Conservation (phyloP, 2,113 vertebrate genomes). For the Megaleporinus macrocephalus region DNA sequence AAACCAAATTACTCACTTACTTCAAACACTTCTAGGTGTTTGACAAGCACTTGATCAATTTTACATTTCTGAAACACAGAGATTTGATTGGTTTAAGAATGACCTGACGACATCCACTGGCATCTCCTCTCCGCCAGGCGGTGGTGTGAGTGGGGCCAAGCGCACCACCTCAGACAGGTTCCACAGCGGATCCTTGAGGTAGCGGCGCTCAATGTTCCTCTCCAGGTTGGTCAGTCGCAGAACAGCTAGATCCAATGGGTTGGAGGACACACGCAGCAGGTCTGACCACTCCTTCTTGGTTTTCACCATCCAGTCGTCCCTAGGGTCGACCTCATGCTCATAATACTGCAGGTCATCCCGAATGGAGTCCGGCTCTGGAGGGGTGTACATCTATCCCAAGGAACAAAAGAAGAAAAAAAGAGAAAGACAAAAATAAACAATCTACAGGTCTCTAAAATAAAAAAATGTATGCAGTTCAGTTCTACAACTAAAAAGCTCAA, state of each 20-base stretch:
- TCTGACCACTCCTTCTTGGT: conserved; percentile 85
- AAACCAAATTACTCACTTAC: too few species aligned
- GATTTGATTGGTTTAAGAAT: too few species aligned
- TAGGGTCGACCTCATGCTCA: conserved; percentile 84
- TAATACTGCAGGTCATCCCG: conserved; percentile 89
- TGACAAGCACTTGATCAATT: too few species aligned
- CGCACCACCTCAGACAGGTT: conserved; percentile 88
- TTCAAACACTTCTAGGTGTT: too few species aligned
- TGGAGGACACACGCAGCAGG: conserved; percentile 80
- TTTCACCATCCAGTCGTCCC: conserved; percentile 86
- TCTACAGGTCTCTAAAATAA: not conserved
- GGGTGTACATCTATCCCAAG: conserved; percentile 82
- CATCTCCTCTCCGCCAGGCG: conserved; percentile 73
- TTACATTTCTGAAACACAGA: too few species aligned
- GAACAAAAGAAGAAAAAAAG: not conserved
- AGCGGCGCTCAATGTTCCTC: conserved; percentile 91
- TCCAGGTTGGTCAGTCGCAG: conserved; percentile 87
- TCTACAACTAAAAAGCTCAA: too few species aligned
- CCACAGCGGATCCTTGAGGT: conserved; percentile 94
- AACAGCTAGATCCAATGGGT: conserved; percentile 91
- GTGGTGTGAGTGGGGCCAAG: conserved; percentile 76
- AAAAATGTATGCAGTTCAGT: too few species aligned
- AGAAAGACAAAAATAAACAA: not conserved
- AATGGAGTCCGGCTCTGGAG: conserved; percentile 86
- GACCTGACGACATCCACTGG: conserved; percentile 69